Evolutionary conservation across 2,888 invertebrate species (phyloP), one percentile per base, ranked within the genome.

Genomic region (Apocheima hispidaria): DNA sequence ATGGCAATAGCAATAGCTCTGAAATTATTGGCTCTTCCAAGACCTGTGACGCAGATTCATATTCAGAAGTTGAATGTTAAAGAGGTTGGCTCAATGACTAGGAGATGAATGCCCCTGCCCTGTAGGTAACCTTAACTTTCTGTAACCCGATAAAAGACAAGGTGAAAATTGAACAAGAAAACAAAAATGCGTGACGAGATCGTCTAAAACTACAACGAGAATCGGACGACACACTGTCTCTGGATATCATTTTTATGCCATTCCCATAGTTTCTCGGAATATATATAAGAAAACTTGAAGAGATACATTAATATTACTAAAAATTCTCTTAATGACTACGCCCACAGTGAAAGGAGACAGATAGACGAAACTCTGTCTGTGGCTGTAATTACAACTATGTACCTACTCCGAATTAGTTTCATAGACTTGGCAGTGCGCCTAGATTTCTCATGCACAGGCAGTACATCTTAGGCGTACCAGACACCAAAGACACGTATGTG

Each of bases 351-450:
- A 26, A 50, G 10, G 36, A 61, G 57, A 26, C 26, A 21, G 41
- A 48, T 40, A 61, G 56, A 59, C 65, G 61, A 53, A 63, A 61
- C 51, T 60, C 50, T 26, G 60, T 66, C 58, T 62, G 44, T 41
- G 38, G 18, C 46, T 55, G 59, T 62, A 60, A 60, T 72, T 66
- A 65, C 68, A 64, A 46, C 46, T 46, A 28, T 9, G 41, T 41
- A 72, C 64, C 65, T 72, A 71, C 54, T 53, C 52, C 64, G 63
- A 69, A 74, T 74, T 68, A 58, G 70, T 73, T 71, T 72, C 72
- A 73, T 71, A 71, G 70, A 73, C 65, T 81, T 81, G 81, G 81
- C 81, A 75, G 10, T 35, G 48, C 50, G 75, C 78, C 81, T 68
- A 78, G 66, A 75, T 73, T 73, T 65, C 71, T 71, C 66, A 72